Evolutionary conservation across 2,113 vertebrate genomes (phyloP), one percentile per base, ranked within the genome.

Genomic region (Chaetorhynchus papuensis): DNA sequence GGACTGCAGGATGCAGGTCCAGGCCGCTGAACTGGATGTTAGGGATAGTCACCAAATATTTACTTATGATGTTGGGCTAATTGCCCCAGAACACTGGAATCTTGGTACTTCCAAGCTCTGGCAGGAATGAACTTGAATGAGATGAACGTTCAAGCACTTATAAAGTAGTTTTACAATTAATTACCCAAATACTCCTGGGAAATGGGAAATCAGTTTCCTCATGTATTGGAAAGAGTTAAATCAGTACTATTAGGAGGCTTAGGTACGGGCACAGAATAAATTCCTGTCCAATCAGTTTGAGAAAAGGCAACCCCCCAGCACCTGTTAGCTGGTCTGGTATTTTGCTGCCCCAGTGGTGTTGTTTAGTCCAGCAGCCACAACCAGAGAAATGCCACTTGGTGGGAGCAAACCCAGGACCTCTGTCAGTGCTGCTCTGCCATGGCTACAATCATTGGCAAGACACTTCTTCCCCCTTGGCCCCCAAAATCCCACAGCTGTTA

Each of bases 361-460:
- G 0, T 42, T 93, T 21, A 64, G 22, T 66, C 66, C 53, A 63
- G 39, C 0, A 3, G 12, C 10, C 42, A 66, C 53, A 35, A 59
- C 52, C 16, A 35, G 31, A 49, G 41, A 56, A 37, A n/a, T 0
- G 0, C 8, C 15, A 11, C 45, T 21, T 1, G 1, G 10, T 23
- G 42, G 11, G 23, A 69, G n/a, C 45, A 74, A 81, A 37, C 16
- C 18, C 11, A 4, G 37, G 60, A 42, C 14, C 6, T 23, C 50
- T 26, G 45, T 13, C 50, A 90, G 41, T 3, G 1, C 27, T 75
- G 42, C n/a, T 66, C 27, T 3, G 2, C 54, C 15, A 13, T 0
- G 0, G 35, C 49, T 15, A 18, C 35, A 49, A 1, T 11, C 1
- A 0, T 18, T 3, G 1, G 1, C 5, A 8, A 49, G 42, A 35